These are phyloP conservation scores for Pristionchus maxplancki DNA, from an alignment of 2,888 invertebrate genomes.

Conservation along the genomic window DNA sequence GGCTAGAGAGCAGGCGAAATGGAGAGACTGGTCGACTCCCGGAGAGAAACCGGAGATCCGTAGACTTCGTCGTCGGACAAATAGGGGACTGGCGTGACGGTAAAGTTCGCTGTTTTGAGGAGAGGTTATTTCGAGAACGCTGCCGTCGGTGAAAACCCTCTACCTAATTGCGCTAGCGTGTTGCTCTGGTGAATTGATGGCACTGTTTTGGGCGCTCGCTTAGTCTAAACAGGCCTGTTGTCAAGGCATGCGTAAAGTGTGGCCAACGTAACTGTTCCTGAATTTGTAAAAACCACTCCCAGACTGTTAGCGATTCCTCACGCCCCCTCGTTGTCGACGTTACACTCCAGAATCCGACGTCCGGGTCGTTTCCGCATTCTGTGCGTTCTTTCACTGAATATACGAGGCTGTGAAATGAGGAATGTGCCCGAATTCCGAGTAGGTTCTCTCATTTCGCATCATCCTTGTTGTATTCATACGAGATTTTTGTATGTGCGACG, in stretches of 20 bases:
- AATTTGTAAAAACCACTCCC: no score
- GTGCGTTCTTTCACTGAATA: background rate
- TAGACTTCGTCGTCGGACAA: background rate
- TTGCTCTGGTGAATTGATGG: background rate
- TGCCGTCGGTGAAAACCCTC: background rate
- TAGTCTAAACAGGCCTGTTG: no score
- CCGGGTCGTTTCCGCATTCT: background rate
- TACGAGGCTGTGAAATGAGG: background rate
- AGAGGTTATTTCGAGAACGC: background rate
- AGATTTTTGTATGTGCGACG: background rate
- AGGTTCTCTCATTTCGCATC: background rate
- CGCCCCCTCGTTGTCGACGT: no score
- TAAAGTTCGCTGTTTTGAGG: background rate
- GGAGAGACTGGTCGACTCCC: background rate
- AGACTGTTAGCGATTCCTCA: no score
- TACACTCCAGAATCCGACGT: no score
- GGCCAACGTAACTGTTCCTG: no score
- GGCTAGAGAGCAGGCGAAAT: background rate
- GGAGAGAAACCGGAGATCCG: background rate
- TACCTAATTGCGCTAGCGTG: background rate
- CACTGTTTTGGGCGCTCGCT: background rate
- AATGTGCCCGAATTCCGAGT: background rate
- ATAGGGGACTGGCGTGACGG: background rate
- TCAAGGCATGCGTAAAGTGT: no score
- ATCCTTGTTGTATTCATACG: background rate